These are phyloP conservation scores for Tragelaphus scriptus DNA, from an alignment of 2,113 vertebrate genomes.

Conservation along the genomic window DNA sequence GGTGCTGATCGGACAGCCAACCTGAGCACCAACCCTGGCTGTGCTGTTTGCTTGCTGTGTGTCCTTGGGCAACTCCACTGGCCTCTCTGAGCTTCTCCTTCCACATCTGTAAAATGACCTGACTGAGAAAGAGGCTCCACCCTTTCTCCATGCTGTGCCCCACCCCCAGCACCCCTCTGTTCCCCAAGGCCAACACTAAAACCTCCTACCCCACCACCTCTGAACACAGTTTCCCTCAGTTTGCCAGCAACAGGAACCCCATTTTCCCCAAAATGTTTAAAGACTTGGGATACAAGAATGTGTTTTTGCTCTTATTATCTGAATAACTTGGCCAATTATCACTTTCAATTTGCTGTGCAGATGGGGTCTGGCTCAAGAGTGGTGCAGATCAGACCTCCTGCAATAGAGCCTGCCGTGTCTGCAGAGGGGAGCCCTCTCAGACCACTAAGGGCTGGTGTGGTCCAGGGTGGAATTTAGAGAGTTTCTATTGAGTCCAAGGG, in stretches of 20 bases:
- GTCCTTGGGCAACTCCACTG: not conserved
- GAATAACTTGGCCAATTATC: not conserved
- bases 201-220: not conserved
- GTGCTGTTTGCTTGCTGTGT: not conserved
- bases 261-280: not conserved
- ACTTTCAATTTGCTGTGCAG: not conserved
- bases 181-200: not conserved
- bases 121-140: not conserved
- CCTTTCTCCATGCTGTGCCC: rapidly evolving
- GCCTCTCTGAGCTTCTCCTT: not conserved
- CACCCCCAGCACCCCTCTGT: not conserved
- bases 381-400: not conserved
- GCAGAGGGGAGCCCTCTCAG: not conserved
- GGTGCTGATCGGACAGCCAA: not conserved
- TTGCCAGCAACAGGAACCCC: not conserved
- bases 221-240: not conserved
- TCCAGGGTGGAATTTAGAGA: not conserved
- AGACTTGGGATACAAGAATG: not conserved
- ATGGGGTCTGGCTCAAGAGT: not conserved
- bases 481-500: not conserved
- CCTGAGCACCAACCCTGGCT: not conserved
- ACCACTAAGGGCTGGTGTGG: not conserved
- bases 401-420: not conserved
- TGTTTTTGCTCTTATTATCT: not conserved
- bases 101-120: not conserved